Base-by-base conservation (phyloP, 2,797 vertebrate species). In the Margarornis squamiger region DNA sequence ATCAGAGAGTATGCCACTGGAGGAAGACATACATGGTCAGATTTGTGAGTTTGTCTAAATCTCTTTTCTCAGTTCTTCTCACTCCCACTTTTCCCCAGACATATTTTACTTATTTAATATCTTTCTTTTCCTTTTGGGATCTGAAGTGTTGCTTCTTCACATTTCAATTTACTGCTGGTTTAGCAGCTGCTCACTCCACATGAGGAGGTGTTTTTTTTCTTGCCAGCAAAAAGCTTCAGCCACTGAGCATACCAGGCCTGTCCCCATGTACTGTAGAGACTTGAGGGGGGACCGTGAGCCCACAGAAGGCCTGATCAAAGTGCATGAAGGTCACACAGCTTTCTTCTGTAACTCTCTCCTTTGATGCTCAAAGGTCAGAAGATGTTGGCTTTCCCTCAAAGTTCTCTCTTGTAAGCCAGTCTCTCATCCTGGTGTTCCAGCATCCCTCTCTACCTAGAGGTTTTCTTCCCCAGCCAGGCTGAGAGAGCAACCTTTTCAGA, bases 21-120 rank as follows among this genome's bases (percentile, higher is more conserved):
- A 55, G 49, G 30, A 81, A 38, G 19, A 34, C 2, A 3, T 22
- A 12, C 2, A 10, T 57, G 54, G 8, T 52, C 29, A 67, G 29
- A 67, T 6, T 39, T 84, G 20, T 29, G 62, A 32, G 18, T 10
- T 26, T 2, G 0, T 38, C 43, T 41, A 0, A 0, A 7, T 4
- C 22, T 3, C 14, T 38, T 84, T 63, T 48, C 36, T 13, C 16
- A 22, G 0, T 48, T 72, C 21, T n/a, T 70, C n/a, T 59, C 4
- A 2, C 7, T 61, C 8, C 54, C 86, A 17, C 13, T 78, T 74
- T 84, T 71, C 45, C 78, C 23, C 51, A 73, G 36, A 32, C 10
- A 3, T 14, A 12, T 29, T 83, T 62, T 30, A 19, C 3, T 65
- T 66, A 82, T 87, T 73, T 21, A 49, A 73, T 21, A 9, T 57